Evolutionary conservation across 2,888 invertebrate species (phyloP).

Genomic region (Ferrisia virgata): DNA sequence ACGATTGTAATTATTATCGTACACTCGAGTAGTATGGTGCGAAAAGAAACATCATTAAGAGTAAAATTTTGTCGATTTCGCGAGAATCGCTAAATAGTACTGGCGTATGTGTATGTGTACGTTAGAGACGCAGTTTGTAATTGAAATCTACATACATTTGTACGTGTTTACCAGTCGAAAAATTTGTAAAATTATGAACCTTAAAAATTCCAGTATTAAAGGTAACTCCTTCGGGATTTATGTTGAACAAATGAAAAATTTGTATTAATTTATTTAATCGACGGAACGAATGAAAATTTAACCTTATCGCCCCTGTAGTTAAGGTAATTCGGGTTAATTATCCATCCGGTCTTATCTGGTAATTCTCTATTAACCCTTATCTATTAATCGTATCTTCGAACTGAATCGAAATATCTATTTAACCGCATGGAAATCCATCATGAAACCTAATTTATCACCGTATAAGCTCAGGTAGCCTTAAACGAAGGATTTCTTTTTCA

Average conservation of each 20-base stretch:
- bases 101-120: too few relatives aligned
- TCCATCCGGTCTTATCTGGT: not conserved
- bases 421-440: not conserved
- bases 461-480: not conserved
- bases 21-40: not conserved
- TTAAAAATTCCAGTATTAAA: not conserved
- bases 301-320: not conserved
- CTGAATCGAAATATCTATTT: not conserved
- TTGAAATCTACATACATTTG: not conserved
- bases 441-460: not conserved
- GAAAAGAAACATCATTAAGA: not conserved
- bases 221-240: not conserved
- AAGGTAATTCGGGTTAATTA: slow-evolving; percentile 21
- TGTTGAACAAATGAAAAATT: not conserved
- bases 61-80: not conserved
- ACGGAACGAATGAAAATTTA: not conserved
- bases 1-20: not conserved
- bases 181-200: not conserved
- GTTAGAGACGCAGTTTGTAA: too few relatives aligned
- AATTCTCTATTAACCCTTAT: not conserved
- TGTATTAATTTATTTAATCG: not conserved
- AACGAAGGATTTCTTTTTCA: not conserved
- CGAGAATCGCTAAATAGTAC: not conserved
- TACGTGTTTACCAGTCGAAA: not conserved
- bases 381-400: not conserved